These are phyloP conservation scores for Octonoba sinensis DNA, from an alignment of 2,888 invertebrate species.

Conservation along the genomic window DNA sequence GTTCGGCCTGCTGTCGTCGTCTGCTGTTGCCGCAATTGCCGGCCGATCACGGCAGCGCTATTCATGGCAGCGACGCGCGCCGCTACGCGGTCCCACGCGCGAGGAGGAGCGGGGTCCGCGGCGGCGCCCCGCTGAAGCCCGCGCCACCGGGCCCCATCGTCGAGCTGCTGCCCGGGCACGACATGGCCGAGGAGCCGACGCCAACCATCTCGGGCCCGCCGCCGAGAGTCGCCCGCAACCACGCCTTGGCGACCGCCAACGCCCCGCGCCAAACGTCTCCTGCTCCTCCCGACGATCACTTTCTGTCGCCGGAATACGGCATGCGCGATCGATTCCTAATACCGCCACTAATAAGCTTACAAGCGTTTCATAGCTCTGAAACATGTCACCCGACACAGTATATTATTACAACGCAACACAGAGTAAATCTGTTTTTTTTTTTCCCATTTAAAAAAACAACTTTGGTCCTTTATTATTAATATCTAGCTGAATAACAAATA, in stretches of 20 bases:
- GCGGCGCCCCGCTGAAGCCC: constrained; percentile 49
- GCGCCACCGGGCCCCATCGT: constrained; percentile 46
- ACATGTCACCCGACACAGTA: too few species aligned
- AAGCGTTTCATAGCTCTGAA: too few species aligned
- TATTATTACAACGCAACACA: too few species aligned
- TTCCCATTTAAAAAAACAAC: too few species aligned
- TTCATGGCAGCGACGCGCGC: constrained; percentile 62
- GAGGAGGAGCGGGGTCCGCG: constrained; percentile 38
- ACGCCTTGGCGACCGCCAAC: constrained; percentile 11
- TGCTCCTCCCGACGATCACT: constrained; percentile 5
- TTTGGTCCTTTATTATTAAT: too few species aligned
- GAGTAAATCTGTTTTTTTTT: too few species aligned
- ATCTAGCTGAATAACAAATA: too few species aligned
- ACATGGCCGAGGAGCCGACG: constrained; percentile 46
- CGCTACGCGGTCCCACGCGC: constrained; percentile 42
- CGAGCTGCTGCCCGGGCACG: constrained; percentile 49
- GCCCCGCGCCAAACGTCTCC: constrained; percentile 8
- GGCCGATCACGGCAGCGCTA: constrained; percentile 68
- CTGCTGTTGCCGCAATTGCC: constrained; percentile 67
- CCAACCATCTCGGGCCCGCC: constrained; percentile 38
- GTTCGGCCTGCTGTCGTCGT: constrained; percentile 63
- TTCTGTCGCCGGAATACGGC: too few species aligned
- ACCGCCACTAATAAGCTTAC: too few species aligned
- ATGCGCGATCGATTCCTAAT: too few species aligned
- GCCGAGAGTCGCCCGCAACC: background rate